Evolutionary conservation across 2,797 vertebrate species (phyloP).

Genomic region (Chromis chromis): DNA sequence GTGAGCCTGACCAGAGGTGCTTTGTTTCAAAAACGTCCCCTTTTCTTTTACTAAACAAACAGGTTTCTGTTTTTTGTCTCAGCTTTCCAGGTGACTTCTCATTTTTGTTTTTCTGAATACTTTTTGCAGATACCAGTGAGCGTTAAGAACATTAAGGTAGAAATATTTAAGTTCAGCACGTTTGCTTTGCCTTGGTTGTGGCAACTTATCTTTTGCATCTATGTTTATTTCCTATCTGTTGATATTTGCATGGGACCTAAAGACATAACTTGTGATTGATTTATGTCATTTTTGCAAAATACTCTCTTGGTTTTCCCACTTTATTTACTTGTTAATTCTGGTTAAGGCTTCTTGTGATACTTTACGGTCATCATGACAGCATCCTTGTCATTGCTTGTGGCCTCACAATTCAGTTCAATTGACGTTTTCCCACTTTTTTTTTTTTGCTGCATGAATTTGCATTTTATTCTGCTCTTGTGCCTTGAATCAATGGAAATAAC

Average conservation of each 20-base stretch:
- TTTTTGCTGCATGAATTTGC: slow-evolving; percentile 46
- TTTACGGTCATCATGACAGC: slow-evolving; percentile 2
- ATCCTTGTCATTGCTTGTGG: slow-evolving; percentile 12
- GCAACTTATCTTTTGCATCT: slow-evolving; percentile 37
- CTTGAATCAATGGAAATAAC: neutral
- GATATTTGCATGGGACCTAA: slow-evolving; percentile 37
- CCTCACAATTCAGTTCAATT: neutral
- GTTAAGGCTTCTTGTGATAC: neutral
- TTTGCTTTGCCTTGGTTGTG: slow-evolving; percentile 38
- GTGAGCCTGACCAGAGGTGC: neutral
- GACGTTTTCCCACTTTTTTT: neutral
- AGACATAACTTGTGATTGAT: slow-evolving; percentile 6
- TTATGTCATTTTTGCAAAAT: neutral
- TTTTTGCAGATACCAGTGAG: slow-evolving; percentile 63
- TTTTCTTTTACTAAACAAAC: neutral
- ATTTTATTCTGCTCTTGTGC: slow-evolving; percentile 7
- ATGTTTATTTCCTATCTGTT: neutral
- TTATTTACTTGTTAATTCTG: slow-evolving; percentile 8
- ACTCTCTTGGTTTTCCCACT: slow-evolving; percentile 16
- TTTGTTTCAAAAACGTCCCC: slow-evolving; percentile 4
- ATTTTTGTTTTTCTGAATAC: slow-evolving; percentile 49
- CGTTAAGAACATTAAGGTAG: slow-evolving; percentile 77
- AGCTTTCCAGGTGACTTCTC: slow-evolving; percentile 28
- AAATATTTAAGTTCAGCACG: slow-evolving; percentile 43
- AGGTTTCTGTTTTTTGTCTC: slow-evolving; percentile 22